phyloP scores from a whole-genome alignment of 2,888 invertebrate species.

The Nephrotoma guestfalica region DNA sequence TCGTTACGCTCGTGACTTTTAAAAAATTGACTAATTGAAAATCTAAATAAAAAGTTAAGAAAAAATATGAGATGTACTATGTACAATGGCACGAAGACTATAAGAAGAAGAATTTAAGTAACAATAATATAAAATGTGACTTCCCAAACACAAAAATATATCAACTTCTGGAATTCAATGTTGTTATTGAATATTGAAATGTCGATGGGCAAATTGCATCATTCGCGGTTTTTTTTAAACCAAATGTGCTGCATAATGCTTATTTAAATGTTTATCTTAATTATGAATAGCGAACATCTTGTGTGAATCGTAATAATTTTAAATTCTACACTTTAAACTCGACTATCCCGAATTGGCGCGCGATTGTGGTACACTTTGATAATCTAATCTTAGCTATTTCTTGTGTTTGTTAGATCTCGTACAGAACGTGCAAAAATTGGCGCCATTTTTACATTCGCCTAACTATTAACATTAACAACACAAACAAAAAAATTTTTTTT shows the following conservation, averaged over 20 bases:
- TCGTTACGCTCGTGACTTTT: slow-evolving; percentile 8
- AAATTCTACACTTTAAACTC: too few species aligned
- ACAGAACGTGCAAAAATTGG: too few species aligned
- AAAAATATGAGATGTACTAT: neutral
- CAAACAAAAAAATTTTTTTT: too few species aligned
- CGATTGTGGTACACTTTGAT: too few species aligned
- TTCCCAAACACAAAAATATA: neutral
- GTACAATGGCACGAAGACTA: neutral
- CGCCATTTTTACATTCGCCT: too few species aligned
- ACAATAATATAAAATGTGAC: neutral
- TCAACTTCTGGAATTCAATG: neutral
- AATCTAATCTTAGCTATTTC: too few species aligned
- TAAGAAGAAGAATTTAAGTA: neutral
- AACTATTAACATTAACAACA: too few species aligned
- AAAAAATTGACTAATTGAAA: slow-evolving; percentile 3
- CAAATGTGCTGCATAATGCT: neutral
- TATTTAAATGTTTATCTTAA: too few species aligned
- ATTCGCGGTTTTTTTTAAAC: neutral
- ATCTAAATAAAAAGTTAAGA: neutral
- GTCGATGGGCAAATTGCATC: neutral
- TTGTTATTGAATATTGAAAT: neutral
- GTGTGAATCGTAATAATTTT: too few species aligned
- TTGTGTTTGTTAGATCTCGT: too few species aligned
- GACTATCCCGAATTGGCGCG: too few species aligned
- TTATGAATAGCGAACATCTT: too few species aligned